Base-by-base conservation (phyloP, 1,140 invertebrate species). In the Lepidostoma basale region DNA sequence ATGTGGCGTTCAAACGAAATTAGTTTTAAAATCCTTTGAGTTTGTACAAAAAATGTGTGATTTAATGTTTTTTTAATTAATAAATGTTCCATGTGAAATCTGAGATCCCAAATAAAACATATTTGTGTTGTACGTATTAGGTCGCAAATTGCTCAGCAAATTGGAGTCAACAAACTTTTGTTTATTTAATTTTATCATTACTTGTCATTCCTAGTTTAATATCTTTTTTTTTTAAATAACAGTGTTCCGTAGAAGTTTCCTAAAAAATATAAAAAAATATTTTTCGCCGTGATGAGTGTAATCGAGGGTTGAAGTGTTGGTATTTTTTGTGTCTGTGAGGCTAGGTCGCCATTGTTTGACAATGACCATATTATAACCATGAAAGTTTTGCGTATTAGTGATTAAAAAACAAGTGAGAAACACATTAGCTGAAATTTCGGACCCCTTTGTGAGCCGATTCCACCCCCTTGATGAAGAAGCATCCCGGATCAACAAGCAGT, bases 291-390 rank as follows among this genome's bases (percentile, higher is more conserved):
- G 40, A 45, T 66, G 39, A 26, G 33, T 58, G 30, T 3, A 14
- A 58, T 66, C 39, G 30, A 20, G 47, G 16, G 22, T 25, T 66
- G 25, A 66, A 66, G 49, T 66, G 49, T 66, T 28, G 39, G 64
- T 66, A 66, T 45, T 42, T 40, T 40, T 60, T 42, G 62, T 44
- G 62, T 65, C 62, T 45, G 64, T 66, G 52, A 66, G 64, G 74
- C 74, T 76, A 76, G 75, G 81, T 82, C 79, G 81, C 81, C 81
- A 82, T 82, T 82, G 78, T 81, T 80, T 81, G 81, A 80, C 79
- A 81, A 77, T 70, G 74, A 74, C 76, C 77, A 44, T 65, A 66
- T n/a, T n/a, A n/a, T 66, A 66, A 66, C 64, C 64, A 66, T 66
- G 64, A 66, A 59, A 66, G 33, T 58, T 49, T 45, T 40, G 54